Base-by-base conservation (phyloP, 2,113 vertebrate genomes). In the Todiramphus chloris region DNA sequence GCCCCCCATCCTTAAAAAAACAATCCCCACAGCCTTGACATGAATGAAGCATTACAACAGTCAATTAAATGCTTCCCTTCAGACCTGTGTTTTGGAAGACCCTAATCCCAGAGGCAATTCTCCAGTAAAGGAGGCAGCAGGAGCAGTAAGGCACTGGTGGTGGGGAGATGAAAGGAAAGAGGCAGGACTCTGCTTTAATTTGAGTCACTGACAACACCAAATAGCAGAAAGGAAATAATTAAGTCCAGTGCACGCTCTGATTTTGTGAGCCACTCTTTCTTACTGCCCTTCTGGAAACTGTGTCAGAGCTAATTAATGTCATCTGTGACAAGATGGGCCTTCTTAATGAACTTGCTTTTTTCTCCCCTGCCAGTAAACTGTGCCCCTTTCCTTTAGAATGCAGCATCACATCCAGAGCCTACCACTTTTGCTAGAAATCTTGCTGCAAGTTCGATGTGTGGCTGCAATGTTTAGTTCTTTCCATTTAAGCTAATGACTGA, bases 231-330 rank as follows among this genome's bases (percentile, higher is more conserved):
- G 48, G 20, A 66, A 92, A 53, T 66, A 79, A 77, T 76, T 56
- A 77, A 70, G 37, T 48, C 37, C 80, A 82, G 11, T 19, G 20
- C 39, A 15, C 1, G 16, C 30, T 63, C 72, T 72, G 80, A 66
- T 90, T 85, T 74, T 60, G 66, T 19, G 48, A 75, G 43, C 39
- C 64, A 27, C 21, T 58, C 35, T 59, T 67, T 70, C 59, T 66
- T 73, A 39, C 11, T 55, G 59, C 44, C 79, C 41, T 60, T 91
- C 62, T 79, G 62, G 77, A 79, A 84, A 75, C 33, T 23, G 27
- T 86, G 55, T 79, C 93, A 91, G 62, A 73, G 48, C 44, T 95
- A 87, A 94, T 91, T 84, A 89, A 64, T 50, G 25, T 79, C 35
- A 84, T n/a, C 41, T 59, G 25, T 77, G 68, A 89, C 73, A 89